These are phyloP conservation scores for Heterodera schachtii DNA, from an alignment of 1,140 invertebrate species.

Conservation along the genomic window DNA sequence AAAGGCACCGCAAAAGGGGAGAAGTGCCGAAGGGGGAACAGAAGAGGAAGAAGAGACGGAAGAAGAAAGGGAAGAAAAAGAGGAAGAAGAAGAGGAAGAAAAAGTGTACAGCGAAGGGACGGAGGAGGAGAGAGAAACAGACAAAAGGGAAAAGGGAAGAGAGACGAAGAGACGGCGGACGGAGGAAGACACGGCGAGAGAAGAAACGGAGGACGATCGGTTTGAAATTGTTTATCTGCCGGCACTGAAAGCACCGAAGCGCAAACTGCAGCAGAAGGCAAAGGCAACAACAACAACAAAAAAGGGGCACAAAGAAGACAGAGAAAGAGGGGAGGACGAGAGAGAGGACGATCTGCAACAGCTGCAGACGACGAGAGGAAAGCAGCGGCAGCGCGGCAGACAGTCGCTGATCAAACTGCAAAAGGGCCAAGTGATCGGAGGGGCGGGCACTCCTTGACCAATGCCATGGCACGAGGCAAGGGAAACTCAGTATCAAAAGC, in stretches of 20 bases:
- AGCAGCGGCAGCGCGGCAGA: neutral
- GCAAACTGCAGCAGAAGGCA: neutral
- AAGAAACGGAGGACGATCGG: neutral
- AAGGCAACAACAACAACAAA: neutral
- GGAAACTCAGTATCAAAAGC: too few species aligned
- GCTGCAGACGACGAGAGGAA: neutral
- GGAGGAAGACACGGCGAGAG: too few species aligned
- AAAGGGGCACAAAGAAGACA: neutral
- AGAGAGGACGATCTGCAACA: neutral
- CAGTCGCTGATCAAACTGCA: neutral
- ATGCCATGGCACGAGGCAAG: too few species aligned
- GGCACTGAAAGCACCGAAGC: neutral
- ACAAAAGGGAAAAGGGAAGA: neutral
- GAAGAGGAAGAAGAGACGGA: neutral
- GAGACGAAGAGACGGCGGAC: neutral
- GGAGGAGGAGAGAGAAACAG: neutral
- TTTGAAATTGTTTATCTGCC: constrained; percentile 11
- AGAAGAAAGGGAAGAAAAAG: neutral
- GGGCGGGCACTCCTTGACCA: too few species aligned
- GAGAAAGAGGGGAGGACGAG: neutral
- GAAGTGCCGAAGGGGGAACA: neutral
- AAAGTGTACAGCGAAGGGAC: neutral
- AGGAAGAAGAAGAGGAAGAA: neutral
- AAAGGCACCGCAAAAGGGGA: neutral
- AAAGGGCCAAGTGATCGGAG: neutral